Evolutionary conservation across 64 coral and sea anemone genomes (phyloP).

Genomic region (Montipora foliosa): DNA sequence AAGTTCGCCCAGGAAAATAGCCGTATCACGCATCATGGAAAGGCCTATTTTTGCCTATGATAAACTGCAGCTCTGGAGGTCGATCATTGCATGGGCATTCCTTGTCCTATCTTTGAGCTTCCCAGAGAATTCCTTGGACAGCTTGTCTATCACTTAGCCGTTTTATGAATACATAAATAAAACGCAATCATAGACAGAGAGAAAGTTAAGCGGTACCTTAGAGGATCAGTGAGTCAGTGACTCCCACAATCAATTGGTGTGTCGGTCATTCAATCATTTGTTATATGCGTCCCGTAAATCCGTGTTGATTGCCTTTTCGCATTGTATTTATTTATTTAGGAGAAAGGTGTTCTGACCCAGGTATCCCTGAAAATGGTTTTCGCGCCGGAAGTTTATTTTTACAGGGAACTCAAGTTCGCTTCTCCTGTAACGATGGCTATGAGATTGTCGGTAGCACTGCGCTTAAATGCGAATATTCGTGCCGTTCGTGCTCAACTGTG

Average conservation of each 20-base stretch:
- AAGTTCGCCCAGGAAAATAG: no score
- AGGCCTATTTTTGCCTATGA: no score
- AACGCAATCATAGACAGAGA: no score
- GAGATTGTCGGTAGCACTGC: slow-evolving; percentile 39
- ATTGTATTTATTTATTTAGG: background rate
- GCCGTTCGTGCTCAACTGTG: background rate
- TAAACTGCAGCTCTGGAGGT: no score
- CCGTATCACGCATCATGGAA: no score
- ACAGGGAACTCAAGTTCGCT: slow-evolving; percentile 71
- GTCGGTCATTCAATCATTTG: background rate
- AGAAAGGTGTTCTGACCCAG: slow-evolving; percentile 63
- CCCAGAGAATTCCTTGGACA: no score
- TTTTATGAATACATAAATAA: no score
- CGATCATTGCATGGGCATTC: no score
- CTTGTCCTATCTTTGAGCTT: no score
- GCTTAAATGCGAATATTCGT: slow-evolving; percentile 23
- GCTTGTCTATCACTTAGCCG: no score
- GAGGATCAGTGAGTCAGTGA: background rate
- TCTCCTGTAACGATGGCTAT: slow-evolving; percentile 78
- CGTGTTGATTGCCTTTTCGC: background rate
- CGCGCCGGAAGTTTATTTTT: slow-evolving; percentile 52
- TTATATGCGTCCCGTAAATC: background rate
- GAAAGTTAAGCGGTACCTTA: no score
- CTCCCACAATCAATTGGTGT: no score
- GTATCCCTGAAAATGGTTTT: slow-evolving; percentile 54